Conservation (phyloP, 2,113 vertebrate species). For the Riparia riparia region DNA sequence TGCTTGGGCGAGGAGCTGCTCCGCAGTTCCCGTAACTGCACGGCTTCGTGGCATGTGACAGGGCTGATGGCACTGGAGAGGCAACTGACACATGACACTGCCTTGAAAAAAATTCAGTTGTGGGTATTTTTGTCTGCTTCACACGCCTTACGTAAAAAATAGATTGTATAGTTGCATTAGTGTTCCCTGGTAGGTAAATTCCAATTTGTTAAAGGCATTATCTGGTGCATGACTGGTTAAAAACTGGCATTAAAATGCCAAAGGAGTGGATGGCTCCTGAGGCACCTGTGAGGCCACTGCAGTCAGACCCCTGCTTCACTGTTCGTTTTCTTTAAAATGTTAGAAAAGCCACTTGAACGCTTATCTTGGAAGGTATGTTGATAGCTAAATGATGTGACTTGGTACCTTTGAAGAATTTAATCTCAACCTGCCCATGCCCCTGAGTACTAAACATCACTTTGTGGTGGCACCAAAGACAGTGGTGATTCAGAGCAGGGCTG, state of each 20-base stretch:
- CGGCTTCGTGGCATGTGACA: accelerated
- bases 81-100: background rate
- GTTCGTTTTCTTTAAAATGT: background rate
- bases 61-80: background rate
- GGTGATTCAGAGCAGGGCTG: background rate
- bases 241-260: background rate
- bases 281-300: background rate
- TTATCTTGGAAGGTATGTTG: background rate
- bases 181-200: background rate
- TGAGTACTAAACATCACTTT: background rate
- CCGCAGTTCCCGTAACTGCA: accelerated
- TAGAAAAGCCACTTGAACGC: background rate
- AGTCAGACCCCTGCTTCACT: background rate
- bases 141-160: background rate
- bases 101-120: background rate
- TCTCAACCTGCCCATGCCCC: background rate
- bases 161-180: background rate
- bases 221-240: background rate
- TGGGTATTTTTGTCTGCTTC: background rate
- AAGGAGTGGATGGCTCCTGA: background rate
- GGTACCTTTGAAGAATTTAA: background rate
- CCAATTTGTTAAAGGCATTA: background rate
- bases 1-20: background rate
- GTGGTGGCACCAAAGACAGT: background rate
- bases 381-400: background rate